Percentiles rank a stretch among this genome's conserved stretches.
Evolutionary conservation across 2,797 vertebrate genomes (phyloP).

Genomic region (Hirundo rustica): DNA sequence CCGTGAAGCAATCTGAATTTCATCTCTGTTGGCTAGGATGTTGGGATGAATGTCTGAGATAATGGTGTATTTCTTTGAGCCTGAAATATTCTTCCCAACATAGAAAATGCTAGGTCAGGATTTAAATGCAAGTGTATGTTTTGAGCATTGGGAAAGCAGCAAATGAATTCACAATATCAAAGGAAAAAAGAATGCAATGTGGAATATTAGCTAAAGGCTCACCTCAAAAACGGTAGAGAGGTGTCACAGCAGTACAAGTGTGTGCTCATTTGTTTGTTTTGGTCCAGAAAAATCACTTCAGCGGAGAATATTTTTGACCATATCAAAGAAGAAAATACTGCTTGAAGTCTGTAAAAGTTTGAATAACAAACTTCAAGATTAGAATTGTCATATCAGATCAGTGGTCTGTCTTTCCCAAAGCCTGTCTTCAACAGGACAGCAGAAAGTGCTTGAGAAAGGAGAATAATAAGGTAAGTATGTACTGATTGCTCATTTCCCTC

Average conservation of each 20-base stretch:
- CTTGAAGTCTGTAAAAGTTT: neutral
- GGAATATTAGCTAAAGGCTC: neutral
- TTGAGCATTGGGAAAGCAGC: neutral
- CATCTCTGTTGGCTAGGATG: neutral
- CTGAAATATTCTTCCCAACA: neutral
- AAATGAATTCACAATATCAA: neutral
- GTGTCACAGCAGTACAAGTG: neutral
- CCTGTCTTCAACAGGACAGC: neutral
- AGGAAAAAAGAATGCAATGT: neutral
- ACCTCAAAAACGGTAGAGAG: neutral
- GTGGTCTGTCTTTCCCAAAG: neutral
- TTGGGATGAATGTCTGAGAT: neutral
- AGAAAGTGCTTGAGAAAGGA: neutral
- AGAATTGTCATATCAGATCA: neutral
- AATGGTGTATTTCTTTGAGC: neutral
- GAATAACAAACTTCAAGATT: neutral
- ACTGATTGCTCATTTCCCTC: neutral
- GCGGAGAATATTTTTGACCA: neutral
- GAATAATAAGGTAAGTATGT: neutral
- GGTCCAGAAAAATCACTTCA: neutral
- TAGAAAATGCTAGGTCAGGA: neutral
- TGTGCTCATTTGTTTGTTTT: neutral
- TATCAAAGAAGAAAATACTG: neutral
- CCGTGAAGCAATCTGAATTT: neutral
- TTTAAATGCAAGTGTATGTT: neutral